Percentiles rank a stretch among this genome's conserved stretches.
These are phyloP conservation scores for Aphelenchoides bicaudatus DNA, from an alignment of 2,888 invertebrate species.

Conservation along the genomic window DNA sequence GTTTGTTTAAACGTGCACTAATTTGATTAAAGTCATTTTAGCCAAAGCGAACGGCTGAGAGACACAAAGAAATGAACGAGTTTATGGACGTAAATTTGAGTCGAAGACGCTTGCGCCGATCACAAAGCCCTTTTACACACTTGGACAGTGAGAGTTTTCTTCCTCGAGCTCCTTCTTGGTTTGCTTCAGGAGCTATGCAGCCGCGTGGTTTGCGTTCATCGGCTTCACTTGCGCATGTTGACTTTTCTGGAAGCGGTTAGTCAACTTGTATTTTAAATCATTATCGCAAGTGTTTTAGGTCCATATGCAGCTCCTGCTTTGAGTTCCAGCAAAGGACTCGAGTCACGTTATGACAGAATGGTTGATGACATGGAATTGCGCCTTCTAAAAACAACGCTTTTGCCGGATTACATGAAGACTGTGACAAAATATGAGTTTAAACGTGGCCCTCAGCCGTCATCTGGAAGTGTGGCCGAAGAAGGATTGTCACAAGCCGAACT, in stretches of 20 bases:
- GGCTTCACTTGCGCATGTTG: constrained; percentile 11
- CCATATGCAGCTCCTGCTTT: constrained; percentile 58
- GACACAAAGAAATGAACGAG: constrained; percentile 47
- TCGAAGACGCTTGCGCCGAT: constrained; percentile 37
- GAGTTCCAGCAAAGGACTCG: constrained; percentile 48
- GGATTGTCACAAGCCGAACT: constrained; percentile 49
- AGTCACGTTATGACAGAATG: constrained; percentile 44
- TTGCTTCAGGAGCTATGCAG: constrained; percentile 32
- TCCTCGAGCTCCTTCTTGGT: constrained; percentile 34
- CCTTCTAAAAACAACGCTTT: constrained; percentile 38
- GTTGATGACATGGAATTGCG: constrained; percentile 50
- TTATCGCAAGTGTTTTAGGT: constrained; percentile 30
- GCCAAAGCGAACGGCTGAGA: constrained; percentile 48
- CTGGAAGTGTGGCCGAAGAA: constrained; percentile 46
- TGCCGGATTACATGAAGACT: constrained; percentile 41
- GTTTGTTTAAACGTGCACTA: constrained; percentile 27
- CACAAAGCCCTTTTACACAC: constrained; percentile 43
- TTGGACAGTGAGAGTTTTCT: constrained; percentile 41
- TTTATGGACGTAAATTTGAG: constrained; percentile 43
- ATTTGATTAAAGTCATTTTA: constrained; percentile 28
- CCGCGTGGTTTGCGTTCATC: constrained; percentile 29
- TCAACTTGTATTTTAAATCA: not conserved
- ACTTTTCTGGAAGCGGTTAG: not conserved
- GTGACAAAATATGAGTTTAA: constrained; percentile 51
- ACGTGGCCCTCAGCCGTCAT: constrained; percentile 48